Base-by-base conservation (phyloP, 2,113 vertebrate genomes). In the Oncorhynchus nerka region DNA sequence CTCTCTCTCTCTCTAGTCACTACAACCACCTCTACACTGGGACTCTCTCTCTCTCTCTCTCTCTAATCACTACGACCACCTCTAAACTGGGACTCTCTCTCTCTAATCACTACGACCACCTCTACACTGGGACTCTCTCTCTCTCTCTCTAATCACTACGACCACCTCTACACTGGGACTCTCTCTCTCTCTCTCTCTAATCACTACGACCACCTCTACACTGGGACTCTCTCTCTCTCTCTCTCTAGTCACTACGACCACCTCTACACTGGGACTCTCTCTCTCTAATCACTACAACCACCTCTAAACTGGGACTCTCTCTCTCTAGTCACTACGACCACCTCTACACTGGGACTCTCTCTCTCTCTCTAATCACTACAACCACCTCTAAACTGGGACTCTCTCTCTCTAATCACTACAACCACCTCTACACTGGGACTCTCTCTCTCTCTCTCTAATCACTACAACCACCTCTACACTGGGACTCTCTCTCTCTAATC, bases 361-460 rank as follows among this genome's bases (percentile, higher is more conserved):
- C 26, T 28, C 26, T 28, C 26, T 28, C 26, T 28, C 2, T 28
- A 89, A 90, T 90, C 89, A 83, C 78, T 67, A 7, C 1, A 0
- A 34, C 6, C 34, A 34, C 34, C 6, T 34, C 34, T 1, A 34
- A 34, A 7, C 6, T 34, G 1, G 34, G 34, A 4, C 30, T 30
- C 30, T 32, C 30, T 34, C 32, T 66, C 67, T 89, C 26, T 28
- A 89, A 90, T 90, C 89, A 83, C 78, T n/a, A n/a, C n/a, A n/a
- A n/a, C n/a, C 34, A 34, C 34, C 6, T 34, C 34, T 1, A 34
- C 7, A 7, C 6, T 34, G 1, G 34, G 34, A n/a, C n/a, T n/a
- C n/a, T 4, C 28, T 30, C 30, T 32, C 30, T 34, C 32, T 66
- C 32, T 66, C 67, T 76, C 84, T 28, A 89, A 90, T 90, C 89